These are phyloP conservation scores for Drosophila greeni DNA, from an alignment of 2,888 invertebrate genomes.

Conservation along the genomic window DNA sequence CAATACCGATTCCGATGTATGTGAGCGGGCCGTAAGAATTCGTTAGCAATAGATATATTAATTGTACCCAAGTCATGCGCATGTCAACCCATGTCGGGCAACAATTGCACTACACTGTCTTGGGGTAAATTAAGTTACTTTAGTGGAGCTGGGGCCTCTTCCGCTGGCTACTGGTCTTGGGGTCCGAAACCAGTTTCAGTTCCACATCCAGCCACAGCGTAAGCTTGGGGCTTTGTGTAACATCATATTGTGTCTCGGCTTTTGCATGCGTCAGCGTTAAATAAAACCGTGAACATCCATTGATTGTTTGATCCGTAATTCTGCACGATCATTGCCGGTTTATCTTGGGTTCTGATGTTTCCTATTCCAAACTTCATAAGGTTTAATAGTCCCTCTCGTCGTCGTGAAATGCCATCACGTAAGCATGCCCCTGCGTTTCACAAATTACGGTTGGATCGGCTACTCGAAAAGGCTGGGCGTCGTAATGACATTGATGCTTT, in stretches of 20 bases:
- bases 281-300: conserved; percentile 72
- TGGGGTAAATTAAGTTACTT: conserved; percentile 72
- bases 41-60: conserved; percentile 63
- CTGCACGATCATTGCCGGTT: conserved; percentile 70
- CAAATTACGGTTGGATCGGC: conserved; percentile 49
- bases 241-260: conserved; percentile 38
- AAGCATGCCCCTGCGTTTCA: conserved; percentile 27
- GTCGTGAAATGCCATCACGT: conserved; percentile 63
- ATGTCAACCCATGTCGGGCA: conserved; percentile 49
- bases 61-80: conserved; percentile 71
- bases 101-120: conserved; percentile 31
- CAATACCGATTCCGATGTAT: conserved; percentile 52
- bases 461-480: conserved; percentile 32
- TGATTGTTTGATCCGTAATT: conserved; percentile 63
- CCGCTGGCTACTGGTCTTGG: conserved; percentile 69
- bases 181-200: conserved; percentile 29
- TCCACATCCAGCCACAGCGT: not conserved
- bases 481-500: conserved; percentile 65
- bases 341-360: conserved; percentile 61
- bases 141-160: conserved; percentile 44
- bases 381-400: conserved; percentile 30
- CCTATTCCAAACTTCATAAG: conserved; percentile 54
- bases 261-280: conserved; percentile 68
- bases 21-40: conserved; percentile 28
- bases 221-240: conserved; percentile 33